phyloP scores from a whole-genome alignment of 92 coral and sea anemone species.

The Porites lobata region DNA sequence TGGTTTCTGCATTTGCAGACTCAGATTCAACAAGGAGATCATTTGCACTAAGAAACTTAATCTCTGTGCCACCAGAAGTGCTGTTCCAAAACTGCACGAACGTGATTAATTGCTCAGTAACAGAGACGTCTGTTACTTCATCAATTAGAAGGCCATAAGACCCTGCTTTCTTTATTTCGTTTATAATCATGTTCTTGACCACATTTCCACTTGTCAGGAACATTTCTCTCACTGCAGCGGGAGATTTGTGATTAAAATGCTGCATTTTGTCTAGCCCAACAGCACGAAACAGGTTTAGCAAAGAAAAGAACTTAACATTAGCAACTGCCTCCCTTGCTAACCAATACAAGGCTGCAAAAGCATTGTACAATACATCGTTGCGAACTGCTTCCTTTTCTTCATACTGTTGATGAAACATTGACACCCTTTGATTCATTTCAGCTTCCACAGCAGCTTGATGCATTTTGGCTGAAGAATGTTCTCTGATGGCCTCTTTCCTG shows the following conservation, averaged over 20 bases:
- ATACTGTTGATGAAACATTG: conserved; percentile 21
- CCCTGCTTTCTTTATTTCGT: conserved; percentile 18
- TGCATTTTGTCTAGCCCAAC: conserved; percentile 56
- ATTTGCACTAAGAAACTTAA: conserved; percentile 24
- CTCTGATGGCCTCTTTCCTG: conserved; percentile 21
- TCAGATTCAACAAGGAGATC: too few relatives aligned
- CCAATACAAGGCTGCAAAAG: conserved; percentile 57
- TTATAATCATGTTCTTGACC: conserved; percentile 15
- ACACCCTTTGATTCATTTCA: conserved; percentile 48
- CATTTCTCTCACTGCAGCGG: conserved; percentile 45
- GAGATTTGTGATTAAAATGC: conserved; percentile 54
- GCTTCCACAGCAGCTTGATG: conserved; percentile 52
- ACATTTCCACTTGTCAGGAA: conserved; percentile 31
- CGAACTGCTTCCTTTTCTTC: conserved; percentile 39
- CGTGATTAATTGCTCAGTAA: conserved; percentile 36
- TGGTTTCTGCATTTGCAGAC: too few relatives aligned
- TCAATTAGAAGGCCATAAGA: conserved; percentile 47
- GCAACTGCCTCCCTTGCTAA: conserved; percentile 55
- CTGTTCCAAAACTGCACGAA: conserved; percentile 52
- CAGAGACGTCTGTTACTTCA: too few relatives aligned
- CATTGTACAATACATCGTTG: conserved; percentile 41
- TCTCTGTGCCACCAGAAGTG: conserved; percentile 24
- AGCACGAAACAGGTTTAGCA: conserved; percentile 33
- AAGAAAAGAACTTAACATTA: conserved; percentile 24
- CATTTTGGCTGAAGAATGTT: conserved; percentile 37